Conservation (phyloP, 2,113 vertebrate genomes). For the Oncorhynchus tshawytscha region DNA sequence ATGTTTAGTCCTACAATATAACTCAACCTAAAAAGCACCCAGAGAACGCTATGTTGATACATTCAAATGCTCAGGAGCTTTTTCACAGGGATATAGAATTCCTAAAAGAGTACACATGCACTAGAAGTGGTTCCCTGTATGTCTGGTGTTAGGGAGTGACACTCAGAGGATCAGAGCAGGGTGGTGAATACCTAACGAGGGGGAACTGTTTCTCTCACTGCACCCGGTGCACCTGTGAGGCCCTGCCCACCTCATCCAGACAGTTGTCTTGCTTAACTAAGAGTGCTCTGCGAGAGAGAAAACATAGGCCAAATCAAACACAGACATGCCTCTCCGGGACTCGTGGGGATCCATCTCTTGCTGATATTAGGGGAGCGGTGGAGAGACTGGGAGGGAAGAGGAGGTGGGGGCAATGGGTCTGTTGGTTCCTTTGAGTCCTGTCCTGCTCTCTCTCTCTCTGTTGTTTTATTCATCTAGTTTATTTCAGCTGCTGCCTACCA, state of each 20-base stretch:
- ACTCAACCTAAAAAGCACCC: constrained; percentile 51
- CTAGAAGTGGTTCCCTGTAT: not conserved
- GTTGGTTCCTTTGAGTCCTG: constrained; percentile 51
- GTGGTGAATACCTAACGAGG: constrained; percentile 20
- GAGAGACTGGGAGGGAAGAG: constrained; percentile 19
- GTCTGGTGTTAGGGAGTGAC: not conserved
- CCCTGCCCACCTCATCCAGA: constrained; percentile 49
- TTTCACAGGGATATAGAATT: constrained; percentile 41
- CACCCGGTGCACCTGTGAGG: constrained; percentile 22
- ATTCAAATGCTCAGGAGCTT: constrained; percentile 39
- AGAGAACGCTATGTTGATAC: constrained; percentile 39
- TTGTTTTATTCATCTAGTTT: constrained; percentile 74
- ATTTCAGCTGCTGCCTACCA: constrained; percentile 57
- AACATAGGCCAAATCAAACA: constrained; percentile 54
- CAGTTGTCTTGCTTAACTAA: constrained; percentile 45
- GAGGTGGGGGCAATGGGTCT: constrained; percentile 28
- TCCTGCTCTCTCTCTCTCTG: constrained; percentile 37
- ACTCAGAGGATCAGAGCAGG: constrained; percentile 30
- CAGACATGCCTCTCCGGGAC: constrained; percentile 43
- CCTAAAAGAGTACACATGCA: constrained; percentile 36
- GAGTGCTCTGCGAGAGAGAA: constrained; percentile 32
- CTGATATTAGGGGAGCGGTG: constrained; percentile 56
- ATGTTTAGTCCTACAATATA: constrained; percentile 66
- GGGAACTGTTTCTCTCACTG: constrained; percentile 2
- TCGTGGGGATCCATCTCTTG: constrained; percentile 60